Base-by-base conservation (phyloP, 2,113 vertebrate genomes). In the Suricata suricatta region DNA sequence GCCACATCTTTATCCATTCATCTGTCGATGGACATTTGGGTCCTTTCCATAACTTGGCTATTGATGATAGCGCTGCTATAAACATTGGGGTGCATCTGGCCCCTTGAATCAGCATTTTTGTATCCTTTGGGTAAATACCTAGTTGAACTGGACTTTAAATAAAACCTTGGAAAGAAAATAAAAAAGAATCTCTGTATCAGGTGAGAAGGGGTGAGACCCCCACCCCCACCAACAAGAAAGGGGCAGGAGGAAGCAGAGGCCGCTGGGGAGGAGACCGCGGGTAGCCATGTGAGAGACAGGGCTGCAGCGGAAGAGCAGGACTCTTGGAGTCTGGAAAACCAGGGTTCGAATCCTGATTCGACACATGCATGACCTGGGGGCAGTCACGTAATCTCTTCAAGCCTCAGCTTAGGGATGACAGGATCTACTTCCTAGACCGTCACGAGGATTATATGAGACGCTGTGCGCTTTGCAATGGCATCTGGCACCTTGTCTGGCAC, bases 331-430 rank as follows among this genome's bases (percentile, higher is more conserved):
- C 35, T 33, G 31, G 60, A 83, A 90, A 64, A 77, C 33, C 1
- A 1, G 60, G 54, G 68, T 14, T 69, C 41, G 52, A 33, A 14
- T 64, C 71, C 29, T 12, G 31, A 23, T 29, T 47, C 50, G 14
- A n/a, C 44, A 88, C 31, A 19, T 54, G 44, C 93, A 52, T 76
- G 64, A 93, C 88, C 93, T 4, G 2, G 50, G 50, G 88, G 93
- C 90, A 79, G 17, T 52, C 66, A 63, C 7, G 0, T 82, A 47
- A 90, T 93, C 82, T 76, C 72, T 50, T 83, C 81, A 96, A 94
- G 83, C 74, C 79, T 87, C 83, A 79, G 82, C 80, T 95, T 93
- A 63, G 60, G 64, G 85, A 50, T 80, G 88, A 88, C 60, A 80
- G 94, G 89, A 93, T 66, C 54, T 27, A 86, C 35, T 57, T 89